Evolutionary conservation across 53 echinoderm and acorn worm genomes (phyloP).

Genomic region (Echinarachnius parma): DNA sequence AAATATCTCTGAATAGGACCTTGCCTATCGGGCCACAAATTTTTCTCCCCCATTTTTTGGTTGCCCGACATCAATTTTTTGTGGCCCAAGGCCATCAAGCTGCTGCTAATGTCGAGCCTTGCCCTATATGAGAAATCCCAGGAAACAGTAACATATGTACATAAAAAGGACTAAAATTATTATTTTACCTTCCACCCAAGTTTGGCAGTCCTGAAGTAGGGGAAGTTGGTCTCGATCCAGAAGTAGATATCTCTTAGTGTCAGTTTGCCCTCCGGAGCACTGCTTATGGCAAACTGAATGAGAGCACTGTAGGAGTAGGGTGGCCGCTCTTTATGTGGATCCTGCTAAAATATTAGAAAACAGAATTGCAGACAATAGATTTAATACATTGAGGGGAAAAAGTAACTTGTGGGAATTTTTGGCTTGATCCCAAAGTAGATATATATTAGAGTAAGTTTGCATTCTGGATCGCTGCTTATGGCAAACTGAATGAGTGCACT

Average conservation of each 20-base stretch:
- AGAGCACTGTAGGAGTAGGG: slow-evolving; percentile 90
- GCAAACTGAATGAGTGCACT: slow-evolving; percentile 95
- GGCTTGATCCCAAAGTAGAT: slow-evolving; percentile 90
- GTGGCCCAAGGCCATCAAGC: too few species aligned
- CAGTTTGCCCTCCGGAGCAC: slow-evolving; percentile 65
- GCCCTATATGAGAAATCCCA: too few species aligned
- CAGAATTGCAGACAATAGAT: too few species aligned
- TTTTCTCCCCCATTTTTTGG: too few species aligned
- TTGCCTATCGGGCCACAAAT: too few species aligned
- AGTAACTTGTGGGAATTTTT: slow-evolving; percentile 79
- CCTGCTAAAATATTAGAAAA: slow-evolving; percentile 13
- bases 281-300: slow-evolving; percentile 95
- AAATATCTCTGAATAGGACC: too few species aligned
- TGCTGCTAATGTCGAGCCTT: too few species aligned
- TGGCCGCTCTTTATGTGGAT: slow-evolving; percentile 70
- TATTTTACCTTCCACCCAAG: slow-evolving; percentile 90
- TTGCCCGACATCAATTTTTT: too few species aligned
- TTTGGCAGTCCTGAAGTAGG: slow-evolving; percentile 88
- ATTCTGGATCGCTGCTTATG: slow-evolving; percentile 60
- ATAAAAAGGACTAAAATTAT: too few species aligned
- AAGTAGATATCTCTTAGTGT: slow-evolving; percentile 83
- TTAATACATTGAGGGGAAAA: too few species aligned
- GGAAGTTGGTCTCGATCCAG: slow-evolving; percentile 91
- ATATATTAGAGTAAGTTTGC: slow-evolving; percentile 83
- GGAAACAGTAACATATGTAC: too few species aligned